Conservation (phyloP, 2,797 vertebrate genomes). For the Trachurus trachurus region DNA sequence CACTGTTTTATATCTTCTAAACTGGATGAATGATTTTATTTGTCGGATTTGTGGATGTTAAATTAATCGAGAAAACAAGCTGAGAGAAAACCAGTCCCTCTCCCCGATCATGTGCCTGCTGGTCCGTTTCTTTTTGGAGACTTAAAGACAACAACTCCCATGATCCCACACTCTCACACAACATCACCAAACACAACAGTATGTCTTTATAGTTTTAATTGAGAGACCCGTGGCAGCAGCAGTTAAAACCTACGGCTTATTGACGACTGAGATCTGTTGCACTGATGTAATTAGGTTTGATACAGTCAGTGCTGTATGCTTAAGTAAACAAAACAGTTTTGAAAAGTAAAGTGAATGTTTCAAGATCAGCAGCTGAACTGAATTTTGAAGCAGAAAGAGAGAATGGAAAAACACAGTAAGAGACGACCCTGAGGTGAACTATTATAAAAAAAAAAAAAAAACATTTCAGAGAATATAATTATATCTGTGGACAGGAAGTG, state of each 20-base stretch:
- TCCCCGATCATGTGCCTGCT: too few relatives aligned
- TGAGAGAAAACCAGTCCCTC: too few relatives aligned
- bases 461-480: constrained; percentile 45
- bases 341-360: constrained; percentile 17
- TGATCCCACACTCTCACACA: too few relatives aligned
- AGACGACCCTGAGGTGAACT: constrained; percentile 7
- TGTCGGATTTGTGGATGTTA: too few relatives aligned
- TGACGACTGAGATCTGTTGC: not conserved
- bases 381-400: constrained; percentile 18
- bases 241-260: not conserved
- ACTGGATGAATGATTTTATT: too few relatives aligned
- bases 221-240: too few relatives aligned
- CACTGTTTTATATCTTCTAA: too few relatives aligned
- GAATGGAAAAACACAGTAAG: not conserved
- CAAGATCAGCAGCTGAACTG: not conserved
- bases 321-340: constrained; percentile 1
- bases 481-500: constrained; percentile 53
- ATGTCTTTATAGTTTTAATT: too few relatives aligned
- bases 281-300: not conserved
- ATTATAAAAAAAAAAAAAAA: constrained; percentile 1
- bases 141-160: too few relatives aligned
- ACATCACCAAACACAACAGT: too few relatives aligned
- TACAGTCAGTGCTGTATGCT: not conserved
- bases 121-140: too few relatives aligned
- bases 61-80: too few relatives aligned